Conservation (phyloP, 2,888 invertebrate genomes). For the Troilus luridus region DNA sequence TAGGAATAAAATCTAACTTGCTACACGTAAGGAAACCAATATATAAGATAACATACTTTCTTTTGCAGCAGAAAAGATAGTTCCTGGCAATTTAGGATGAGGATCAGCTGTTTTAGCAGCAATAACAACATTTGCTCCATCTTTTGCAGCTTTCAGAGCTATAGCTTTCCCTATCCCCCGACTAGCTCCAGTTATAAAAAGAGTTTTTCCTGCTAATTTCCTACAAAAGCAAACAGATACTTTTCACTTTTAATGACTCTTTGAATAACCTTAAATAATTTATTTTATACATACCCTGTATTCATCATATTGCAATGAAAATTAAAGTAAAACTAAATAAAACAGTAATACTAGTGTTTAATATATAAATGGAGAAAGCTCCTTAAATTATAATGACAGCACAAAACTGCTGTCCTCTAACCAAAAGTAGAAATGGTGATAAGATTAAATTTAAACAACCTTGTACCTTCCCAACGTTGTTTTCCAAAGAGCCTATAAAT, state of each 20-base stretch:
- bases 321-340: background rate
- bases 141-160: slow-evolving; percentile 90
- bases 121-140: slow-evolving; percentile 92
- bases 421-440: background rate
- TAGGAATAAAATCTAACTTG: no score
- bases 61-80: slow-evolving; percentile 90
- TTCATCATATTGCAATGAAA: background rate
- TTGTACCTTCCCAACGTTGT: background rate
- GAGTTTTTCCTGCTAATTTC: slow-evolving; percentile 87
- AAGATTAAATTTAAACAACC: background rate
- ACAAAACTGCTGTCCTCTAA: background rate
- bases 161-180: slow-evolving; percentile 98
- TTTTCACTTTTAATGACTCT: background rate
- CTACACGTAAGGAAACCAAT: background rate
- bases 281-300: background rate
- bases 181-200: slow-evolving; percentile 96
- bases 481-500: no score
- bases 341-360: background rate
- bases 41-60: slow-evolving; percentile 76
- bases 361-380: background rate
- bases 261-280: background rate
- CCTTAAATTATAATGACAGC: background rate
- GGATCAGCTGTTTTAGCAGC: slow-evolving; percentile 93
- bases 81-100: slow-evolving; percentile 92
- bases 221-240: slow-evolving; percentile 68